Evolutionary conservation across 2,113 vertebrate species (phyloP).

Genomic region (Gymnarchus niloticus): DNA sequence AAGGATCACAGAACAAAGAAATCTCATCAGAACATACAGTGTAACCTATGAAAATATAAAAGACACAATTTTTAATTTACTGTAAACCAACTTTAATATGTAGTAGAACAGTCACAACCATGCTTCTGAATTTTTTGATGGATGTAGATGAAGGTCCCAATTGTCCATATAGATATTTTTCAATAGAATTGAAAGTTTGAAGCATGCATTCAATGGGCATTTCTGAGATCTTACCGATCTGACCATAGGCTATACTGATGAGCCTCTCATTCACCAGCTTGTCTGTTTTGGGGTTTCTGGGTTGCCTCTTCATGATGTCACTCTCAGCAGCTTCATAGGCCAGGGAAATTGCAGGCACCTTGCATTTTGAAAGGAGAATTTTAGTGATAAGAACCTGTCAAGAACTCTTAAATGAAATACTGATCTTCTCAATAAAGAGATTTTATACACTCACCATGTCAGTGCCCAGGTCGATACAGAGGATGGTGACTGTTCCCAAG

Average conservation of each 20-base stretch:
- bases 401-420: background rate
- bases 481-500: slow-evolving; percentile 85
- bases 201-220: background rate
- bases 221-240: slow-evolving; percentile 60
- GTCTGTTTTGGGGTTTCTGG: slow-evolving; percentile 71
- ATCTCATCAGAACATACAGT: too few species aligned
- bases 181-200: background rate
- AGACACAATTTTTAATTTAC: too few species aligned
- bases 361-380: background rate
- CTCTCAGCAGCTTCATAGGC: slow-evolving; percentile 81
- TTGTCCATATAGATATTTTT: background rate
- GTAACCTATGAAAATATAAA: background rate
- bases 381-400: background rate
- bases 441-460: slow-evolving; percentile 73
- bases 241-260: slow-evolving; percentile 81
- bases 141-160: background rate
- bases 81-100: background rate
- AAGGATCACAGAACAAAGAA: background rate
- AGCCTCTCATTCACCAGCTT: slow-evolving; percentile 79
- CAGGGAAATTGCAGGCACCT: slow-evolving; percentile 80
- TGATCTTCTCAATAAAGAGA: background rate
- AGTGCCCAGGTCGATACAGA: slow-evolving; percentile 90
- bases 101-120: background rate
- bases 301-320: slow-evolving; percentile 84
- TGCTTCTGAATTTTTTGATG: background rate